Evolutionary conservation across 2,797 vertebrate species (phyloP).

Genomic region (Macropodus opercularis): DNA sequence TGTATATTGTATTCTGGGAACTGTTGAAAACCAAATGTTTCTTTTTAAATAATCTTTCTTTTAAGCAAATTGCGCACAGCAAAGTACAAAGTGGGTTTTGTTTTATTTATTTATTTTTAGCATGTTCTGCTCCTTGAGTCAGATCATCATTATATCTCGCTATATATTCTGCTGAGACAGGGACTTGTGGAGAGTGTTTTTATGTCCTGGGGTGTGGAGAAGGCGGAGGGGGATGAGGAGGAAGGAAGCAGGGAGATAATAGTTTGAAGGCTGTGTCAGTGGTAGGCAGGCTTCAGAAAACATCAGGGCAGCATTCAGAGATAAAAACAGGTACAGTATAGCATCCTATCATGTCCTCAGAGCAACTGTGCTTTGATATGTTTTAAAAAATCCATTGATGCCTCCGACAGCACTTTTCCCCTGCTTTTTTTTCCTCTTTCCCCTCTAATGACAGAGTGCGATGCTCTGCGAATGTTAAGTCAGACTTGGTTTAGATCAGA

Average conservation of each 20-base stretch:
- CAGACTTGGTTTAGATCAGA: neutral
- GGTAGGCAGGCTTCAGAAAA: conserved; percentile 77
- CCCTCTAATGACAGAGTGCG: conserved; percentile 43
- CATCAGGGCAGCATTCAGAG: conserved; percentile 77
- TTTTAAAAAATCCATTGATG: conserved; percentile 74
- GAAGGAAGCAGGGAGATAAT: conserved; percentile 67
- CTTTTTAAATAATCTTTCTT: conserved; percentile 13
- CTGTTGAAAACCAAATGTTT: conserved; percentile 3
- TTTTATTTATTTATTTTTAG: conserved; percentile 24
- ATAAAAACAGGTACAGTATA: conserved; percentile 84
- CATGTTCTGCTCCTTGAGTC: conserved; percentile 52
- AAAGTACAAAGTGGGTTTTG: conserved; percentile 34
- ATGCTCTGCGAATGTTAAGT: neutral
- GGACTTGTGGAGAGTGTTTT: conserved; percentile 67
- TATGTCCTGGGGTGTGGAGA: conserved; percentile 59
- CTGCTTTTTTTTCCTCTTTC: conserved; percentile 17
- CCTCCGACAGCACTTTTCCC: conserved; percentile 67
- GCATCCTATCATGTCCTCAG: conserved; percentile 78
- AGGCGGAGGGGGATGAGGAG: conserved; percentile 33
- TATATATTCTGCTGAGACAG: conserved; percentile 78
- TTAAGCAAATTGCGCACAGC: conserved; percentile 48
- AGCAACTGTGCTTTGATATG: conserved; percentile 81
- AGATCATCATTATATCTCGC: conserved; percentile 71
- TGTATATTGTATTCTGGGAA: conserved; percentile 47
- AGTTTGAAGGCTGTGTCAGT: conserved; percentile 78